Base-by-base conservation (phyloP, 2,113 vertebrate species). In the Chunga burmeisteri region DNA sequence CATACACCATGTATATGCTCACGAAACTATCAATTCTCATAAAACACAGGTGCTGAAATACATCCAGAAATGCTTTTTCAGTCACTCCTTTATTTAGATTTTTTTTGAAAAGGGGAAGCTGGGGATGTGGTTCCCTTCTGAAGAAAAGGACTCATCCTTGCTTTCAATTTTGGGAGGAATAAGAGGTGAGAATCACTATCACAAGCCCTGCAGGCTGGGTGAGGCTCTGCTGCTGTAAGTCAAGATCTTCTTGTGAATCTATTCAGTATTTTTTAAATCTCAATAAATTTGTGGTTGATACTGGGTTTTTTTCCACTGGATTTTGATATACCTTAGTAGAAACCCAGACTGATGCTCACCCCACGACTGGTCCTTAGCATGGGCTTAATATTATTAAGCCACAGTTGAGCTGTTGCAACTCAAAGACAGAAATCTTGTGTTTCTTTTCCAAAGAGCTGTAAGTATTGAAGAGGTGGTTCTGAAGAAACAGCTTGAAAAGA, bases 391-490 rank as follows among this genome's bases (percentile, higher is more conserved):
- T 17, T 78, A 65, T 82, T 52, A 84, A 91, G 10, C 47, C 30
- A 13, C 52, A 44, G 26, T 88, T 72, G 61, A 87, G 53, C 44
- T 62, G 29, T 73, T 72, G 61, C 40, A 88, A 22, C 46, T 82
- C 58, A 27, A 26, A 86, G 75, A 16, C 23, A 42, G 81, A 34
- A 78, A 25, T 62, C 49, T 59, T 66, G 32, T 85, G 71, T 53
- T 93, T 88, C 82, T 66, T 92, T 92, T 70, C 53, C 44, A 4
- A 93, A 73, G 63, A 88, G 22, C 46, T 88, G 87, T 92, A 90
- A 94, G 77, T 95, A 93, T 50, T 73, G 71, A 68, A 92, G 88
- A 88, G 46, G 59, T 81, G 79, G 66, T 58, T 59, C 81, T 86
- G 85, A 46, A 88, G 55, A 94, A 93, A 77, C 9, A 73, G 16